These are phyloP conservation scores for Pseudoatta argentina DNA, from an alignment of 1,140 invertebrate species.

Conservation along the genomic window DNA sequence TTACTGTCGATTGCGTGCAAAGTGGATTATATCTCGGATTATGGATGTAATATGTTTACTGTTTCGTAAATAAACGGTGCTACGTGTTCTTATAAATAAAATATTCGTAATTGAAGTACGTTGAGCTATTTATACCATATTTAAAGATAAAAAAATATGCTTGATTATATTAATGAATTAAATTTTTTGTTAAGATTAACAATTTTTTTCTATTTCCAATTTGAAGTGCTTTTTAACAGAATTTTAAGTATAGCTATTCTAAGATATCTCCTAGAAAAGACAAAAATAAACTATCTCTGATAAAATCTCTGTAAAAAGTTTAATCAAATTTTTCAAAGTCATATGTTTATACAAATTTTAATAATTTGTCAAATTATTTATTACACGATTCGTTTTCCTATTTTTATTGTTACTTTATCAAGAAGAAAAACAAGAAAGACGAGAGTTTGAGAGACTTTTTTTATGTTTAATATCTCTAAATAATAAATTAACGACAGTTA, in stretches of 20 bases:
- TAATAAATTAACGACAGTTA: conserved; percentile 1
- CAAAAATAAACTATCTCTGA: neutral
- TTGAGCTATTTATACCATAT: neutral
- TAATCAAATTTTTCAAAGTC: neutral
- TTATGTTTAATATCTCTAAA: conserved; percentile 10
- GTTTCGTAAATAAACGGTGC: neutral
- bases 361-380: neutral
- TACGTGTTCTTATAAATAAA: neutral
- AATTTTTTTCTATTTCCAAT: neutral
- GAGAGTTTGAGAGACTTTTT: neutral
- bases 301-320: neutral
- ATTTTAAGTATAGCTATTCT: neutral
- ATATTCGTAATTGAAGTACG: neutral
- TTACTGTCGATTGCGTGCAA: conserved; percentile 39
- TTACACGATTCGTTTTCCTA: neutral
- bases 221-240: neutral
- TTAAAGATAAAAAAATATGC: neutral
- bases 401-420: conserved; percentile 8
- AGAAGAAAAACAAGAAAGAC: neutral
- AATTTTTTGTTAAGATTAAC: neutral
- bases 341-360: neutral
- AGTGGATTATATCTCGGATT: neutral
- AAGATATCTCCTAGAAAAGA: neutral
- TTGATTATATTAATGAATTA: neutral
- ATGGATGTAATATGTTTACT: conserved; percentile 21